Percentiles rank a stretch among this genome's conserved stretches.
These are phyloP conservation scores for Electrophaes corylata DNA, from an alignment of 2,888 invertebrate genomes.

Conservation along the genomic window DNA sequence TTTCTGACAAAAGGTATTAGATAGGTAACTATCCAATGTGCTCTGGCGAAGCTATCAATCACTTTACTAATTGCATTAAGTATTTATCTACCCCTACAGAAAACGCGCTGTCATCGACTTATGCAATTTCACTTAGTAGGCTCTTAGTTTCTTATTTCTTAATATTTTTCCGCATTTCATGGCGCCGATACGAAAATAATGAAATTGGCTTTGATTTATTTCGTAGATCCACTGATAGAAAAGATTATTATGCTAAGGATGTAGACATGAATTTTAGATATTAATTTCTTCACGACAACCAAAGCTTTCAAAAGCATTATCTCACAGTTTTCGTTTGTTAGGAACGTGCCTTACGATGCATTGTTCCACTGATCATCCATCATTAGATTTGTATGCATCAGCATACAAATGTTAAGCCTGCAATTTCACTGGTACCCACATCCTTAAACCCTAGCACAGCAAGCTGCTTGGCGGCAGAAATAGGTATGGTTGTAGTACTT, in stretches of 20 bases:
- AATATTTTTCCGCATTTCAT: slow-evolving; percentile 60
- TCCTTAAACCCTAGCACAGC: no score
- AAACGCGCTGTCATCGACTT: slow-evolving; percentile 70
- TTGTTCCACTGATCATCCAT: no score
- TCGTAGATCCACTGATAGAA: neutral
- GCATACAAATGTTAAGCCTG: no score
- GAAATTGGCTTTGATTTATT: slow-evolving; percentile 43
- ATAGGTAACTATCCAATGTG: slow-evolving; percentile 33
- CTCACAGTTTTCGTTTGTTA: no score
- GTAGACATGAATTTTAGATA: no score
- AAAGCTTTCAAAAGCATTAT: no score
- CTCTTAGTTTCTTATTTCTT: slow-evolving; percentile 64
- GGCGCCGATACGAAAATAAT: slow-evolving; percentile 45
- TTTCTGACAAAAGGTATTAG: slow-evolving; percentile 22
- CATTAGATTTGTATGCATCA: no score
- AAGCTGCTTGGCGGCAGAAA: no score
- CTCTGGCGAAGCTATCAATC: slow-evolving; percentile 65
- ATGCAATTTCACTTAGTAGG: slow-evolving; percentile 76
- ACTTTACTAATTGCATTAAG: slow-evolving; percentile 69
- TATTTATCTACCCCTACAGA: slow-evolving; percentile 70
- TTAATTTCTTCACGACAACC: no score
- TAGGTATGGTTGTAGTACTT: no score
- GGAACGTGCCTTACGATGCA: no score
- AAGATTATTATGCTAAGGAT: neutral
- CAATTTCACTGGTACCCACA: no score